These are phyloP conservation scores for Catostomus latipinnis DNA, from an alignment of 2,797 vertebrate species.

Conservation along the genomic window DNA sequence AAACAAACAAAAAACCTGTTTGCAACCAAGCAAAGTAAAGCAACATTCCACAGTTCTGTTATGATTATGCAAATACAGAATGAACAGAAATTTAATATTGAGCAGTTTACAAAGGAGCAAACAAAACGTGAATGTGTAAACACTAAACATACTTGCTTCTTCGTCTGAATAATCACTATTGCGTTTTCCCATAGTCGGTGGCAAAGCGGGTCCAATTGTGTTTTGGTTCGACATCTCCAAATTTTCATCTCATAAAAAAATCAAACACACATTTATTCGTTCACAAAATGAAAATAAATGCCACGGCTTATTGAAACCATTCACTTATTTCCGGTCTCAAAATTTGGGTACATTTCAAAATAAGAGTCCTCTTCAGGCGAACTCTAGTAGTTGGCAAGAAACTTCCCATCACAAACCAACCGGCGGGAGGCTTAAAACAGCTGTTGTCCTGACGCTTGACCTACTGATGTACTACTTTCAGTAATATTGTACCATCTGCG, in stretches of 20 bases:
- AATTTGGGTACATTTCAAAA: slow-evolving; percentile 18
- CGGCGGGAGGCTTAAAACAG: slow-evolving; percentile 48
- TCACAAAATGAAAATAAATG: not conserved
- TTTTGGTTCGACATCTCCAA: slow-evolving; percentile 74
- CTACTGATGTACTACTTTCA: not conserved
- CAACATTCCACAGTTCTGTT: not conserved
- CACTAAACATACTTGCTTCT: slow-evolving; percentile 70
- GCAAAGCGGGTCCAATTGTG: slow-evolving; percentile 85
- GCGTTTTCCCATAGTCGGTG: slow-evolving; percentile 75
- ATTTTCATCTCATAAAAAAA: not conserved
- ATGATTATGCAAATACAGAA: not conserved
- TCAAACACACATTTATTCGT: not conserved
- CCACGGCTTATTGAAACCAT: not conserved
- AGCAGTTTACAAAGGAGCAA: not conserved
- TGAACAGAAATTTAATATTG: not conserved
- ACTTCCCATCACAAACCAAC: no score
- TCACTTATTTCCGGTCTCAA: slow-evolving; percentile 17
- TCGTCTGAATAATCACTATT: slow-evolving; percentile 76
- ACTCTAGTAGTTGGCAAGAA: slow-evolving; percentile 16
- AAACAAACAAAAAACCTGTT: no score
- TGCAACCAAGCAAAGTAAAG: no score
- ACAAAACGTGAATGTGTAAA: not conserved
- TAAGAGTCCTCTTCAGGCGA: slow-evolving; percentile 35
- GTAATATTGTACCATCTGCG: no score
- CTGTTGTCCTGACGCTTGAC: not conserved